A percentile compares a stretch with the other conserved stretches of the same genome.
Evolutionary conservation across 2,113 vertebrate species (phyloP).

Genomic region (Rhinichthys klamathensis): DNA sequence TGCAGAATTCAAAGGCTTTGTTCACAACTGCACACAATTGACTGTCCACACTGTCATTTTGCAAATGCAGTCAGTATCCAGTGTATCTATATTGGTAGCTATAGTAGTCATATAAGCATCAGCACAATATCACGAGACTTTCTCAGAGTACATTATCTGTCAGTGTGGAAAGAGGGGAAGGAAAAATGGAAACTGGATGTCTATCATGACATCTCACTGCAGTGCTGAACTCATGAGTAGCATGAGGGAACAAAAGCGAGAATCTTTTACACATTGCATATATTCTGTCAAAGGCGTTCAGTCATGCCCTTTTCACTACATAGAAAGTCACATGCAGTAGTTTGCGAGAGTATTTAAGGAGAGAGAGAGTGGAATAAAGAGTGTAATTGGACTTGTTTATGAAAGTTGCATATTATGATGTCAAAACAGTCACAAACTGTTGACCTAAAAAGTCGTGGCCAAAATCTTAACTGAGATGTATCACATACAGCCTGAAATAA

Average conservation of each 20-base stretch:
- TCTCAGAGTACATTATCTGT: constrained; percentile 9
- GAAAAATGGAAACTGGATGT: neutral
- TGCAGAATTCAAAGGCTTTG: neutral
- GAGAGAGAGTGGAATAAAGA: neutral
- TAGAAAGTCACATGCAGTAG: neutral
- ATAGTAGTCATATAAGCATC: constrained; percentile 9
- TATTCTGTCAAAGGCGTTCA: neutral
- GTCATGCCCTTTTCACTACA: neutral
- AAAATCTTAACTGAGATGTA: neutral
- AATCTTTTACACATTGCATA: constrained; percentile 10
- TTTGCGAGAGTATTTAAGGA: neutral
- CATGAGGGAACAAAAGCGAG: neutral
- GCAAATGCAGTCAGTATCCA: neutral
- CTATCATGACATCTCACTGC: neutral
- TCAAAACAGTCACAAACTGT: neutral
- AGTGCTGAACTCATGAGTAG: constrained; percentile 13
- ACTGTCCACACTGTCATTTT: constrained; percentile 5
- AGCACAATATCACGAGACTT: neutral
- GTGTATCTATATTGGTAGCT: neutral
- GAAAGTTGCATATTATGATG: neutral
- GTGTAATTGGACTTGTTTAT: neutral
- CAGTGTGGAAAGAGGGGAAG: constrained; percentile 9
- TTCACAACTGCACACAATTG: neutral
- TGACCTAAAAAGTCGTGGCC: neutral
- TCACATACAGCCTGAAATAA: too few species aligned